A percentile compares a stretch with the other conserved stretches of the same genome.
phyloP scores from a whole-genome alignment of 2,797 vertebrate genomes.

The Gymnothorax reevesii region DNA sequence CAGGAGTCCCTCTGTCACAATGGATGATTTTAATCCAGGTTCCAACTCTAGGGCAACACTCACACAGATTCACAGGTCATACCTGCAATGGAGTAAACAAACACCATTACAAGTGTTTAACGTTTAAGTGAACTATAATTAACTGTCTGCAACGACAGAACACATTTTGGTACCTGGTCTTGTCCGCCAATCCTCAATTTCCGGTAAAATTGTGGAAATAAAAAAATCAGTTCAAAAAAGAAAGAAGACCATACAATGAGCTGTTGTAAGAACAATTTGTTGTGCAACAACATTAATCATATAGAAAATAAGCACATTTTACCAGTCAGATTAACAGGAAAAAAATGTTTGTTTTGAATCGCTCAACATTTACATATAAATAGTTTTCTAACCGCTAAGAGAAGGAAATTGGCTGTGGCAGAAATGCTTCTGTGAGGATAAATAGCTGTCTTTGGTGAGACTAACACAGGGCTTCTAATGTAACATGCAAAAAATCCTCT shows the following conservation, averaged over 20 bases:
- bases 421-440: not conserved
- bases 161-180: conserved; percentile 80
- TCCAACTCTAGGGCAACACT: conserved; percentile 64
- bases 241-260: conserved; percentile 70
- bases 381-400: conserved; percentile 24
- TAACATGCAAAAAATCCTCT: not conserved
- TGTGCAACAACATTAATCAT: conserved; percentile 18
- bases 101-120: conserved; percentile 74
- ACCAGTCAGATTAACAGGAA: conserved; percentile 1
- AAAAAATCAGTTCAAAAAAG: conserved; percentile 75
- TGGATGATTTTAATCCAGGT: conserved; percentile 80
- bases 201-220: conserved; percentile 74
- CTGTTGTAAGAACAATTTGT: conserved; percentile 72
- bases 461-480: not conserved
- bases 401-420: not conserved
- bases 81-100: conserved; percentile 73
- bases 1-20: conserved; percentile 79
- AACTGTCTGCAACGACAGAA: conserved; percentile 73
- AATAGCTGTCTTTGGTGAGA: not conserved
- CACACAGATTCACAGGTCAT: conserved; percentile 72
- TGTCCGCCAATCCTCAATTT: conserved; percentile 73
- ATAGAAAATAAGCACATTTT: conserved; percentile 24
- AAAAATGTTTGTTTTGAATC: not conserved
- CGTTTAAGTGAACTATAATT: conserved; percentile 81
- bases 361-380: conserved; percentile 1